Base-by-base conservation (phyloP, 2,888 invertebrate genomes). In the Ophion slaviceki region DNA sequence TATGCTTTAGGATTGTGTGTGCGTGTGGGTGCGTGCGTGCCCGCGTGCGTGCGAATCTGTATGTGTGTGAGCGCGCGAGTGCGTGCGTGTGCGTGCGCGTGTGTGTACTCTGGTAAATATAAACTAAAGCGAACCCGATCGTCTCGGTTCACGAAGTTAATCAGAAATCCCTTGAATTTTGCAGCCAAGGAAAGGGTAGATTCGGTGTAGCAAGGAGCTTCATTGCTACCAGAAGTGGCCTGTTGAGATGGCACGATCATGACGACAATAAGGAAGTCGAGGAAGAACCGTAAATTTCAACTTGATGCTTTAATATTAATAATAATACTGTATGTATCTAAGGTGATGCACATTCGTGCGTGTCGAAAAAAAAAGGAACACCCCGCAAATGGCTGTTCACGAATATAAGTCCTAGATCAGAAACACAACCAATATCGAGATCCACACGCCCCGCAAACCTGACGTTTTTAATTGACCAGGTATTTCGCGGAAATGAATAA, bases 221-320 rank as follows among this genome's bases (percentile, higher is more conserved):
- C 95, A 97, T 98, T 90, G 98, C 98, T 1, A 98, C 98, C 0
- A 95, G 98, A 89, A 98, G 98, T 92, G 98, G 98, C 61, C 95
- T 98, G 0, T 95, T 98, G 66, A 96, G 98, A 90, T 98, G 98
- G 98, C 97, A 97, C 53, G 98, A 98, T 92, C 97, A 97, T 91
- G 95, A 95, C 67, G 94, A 95, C 86, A 94, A 93, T 74, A 93
- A 95, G 6, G 94, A 96, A 0, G 96, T 96, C 89, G 94, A 95
- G 6, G 95, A 95, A 74, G 97, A 97, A 93, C 96, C 96, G 97
- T 97, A 95, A 95, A 95, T 95, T 68, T 82, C 82, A 88, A 83
- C 82, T 87, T 77, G 57, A 86, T 87, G 70, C 82, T 85, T 85
- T 81, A 77, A 85, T 78, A 82, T 71, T 84, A 76, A 75, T 62